Percentiles rank a stretch among this genome's conserved stretches.
phyloP scores from a whole-genome alignment of 35 echinoderm and acorn worm genomes.

The Anneissia japonica region DNA sequence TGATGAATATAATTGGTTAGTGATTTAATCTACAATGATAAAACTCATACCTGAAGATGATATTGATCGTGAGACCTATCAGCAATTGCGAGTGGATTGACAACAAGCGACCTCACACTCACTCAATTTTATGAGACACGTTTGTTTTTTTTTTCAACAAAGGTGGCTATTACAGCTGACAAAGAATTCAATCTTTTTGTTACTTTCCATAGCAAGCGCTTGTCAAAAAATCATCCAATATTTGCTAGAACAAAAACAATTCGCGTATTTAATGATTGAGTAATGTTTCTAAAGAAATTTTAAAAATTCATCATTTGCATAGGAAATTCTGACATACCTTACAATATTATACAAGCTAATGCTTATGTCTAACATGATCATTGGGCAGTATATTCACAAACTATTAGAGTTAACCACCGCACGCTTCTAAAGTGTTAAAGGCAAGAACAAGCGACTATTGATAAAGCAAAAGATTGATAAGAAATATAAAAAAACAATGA shows the following conservation, averaged over 20 bases:
- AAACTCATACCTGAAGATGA: background rate
- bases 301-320: background rate
- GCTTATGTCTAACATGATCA: background rate
- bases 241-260: background rate
- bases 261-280: background rate
- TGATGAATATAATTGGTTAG: background rate
- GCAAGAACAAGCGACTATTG: background rate
- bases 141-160: background rate
- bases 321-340: background rate
- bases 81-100: background rate
- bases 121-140: background rate
- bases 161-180: background rate
- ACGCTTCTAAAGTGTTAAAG: background rate
- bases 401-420: background rate
- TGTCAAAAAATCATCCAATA: background rate
- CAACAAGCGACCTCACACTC: background rate
- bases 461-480: background rate
- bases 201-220: background rate
- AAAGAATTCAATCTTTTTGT: background rate
- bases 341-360: background rate
- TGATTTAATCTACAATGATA: background rate
- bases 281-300: background rate
- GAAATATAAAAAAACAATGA: background rate
- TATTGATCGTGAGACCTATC: background rate
- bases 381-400: background rate